Evolutionary conservation across 1,140 invertebrate species (phyloP), one percentile per base, ranked within the genome.

Genomic region (Leptinotarsa lineolata): DNA sequence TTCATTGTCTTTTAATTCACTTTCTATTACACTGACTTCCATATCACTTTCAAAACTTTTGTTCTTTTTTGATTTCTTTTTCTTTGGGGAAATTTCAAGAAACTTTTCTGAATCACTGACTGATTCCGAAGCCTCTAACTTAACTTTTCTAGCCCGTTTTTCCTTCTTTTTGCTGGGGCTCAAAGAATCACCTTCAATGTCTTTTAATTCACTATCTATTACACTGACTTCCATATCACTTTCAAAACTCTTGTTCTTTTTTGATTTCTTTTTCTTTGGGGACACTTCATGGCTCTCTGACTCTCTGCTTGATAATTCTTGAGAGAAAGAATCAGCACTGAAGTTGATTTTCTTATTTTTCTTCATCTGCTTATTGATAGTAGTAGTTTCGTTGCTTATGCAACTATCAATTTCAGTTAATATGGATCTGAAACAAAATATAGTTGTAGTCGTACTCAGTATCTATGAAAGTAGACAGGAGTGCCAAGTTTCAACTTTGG

Each of bases 391-490:
- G 24, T 11, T 16, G 24, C 18, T 65, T 39, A 39, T 65, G 20
- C 15, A n/a, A 65, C 12, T 39, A 24, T 65, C 63, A 24, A 24
- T 21, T 65, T 65, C 39, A 65, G 18, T 21, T 65, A 65, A 6
- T 16, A 65, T 65, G 18, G 63, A 65, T 65, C 63, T 65, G 39
- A 21, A 65, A 65, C 16, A 65, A 21, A 24, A 65, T 65, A 54
- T n/a, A 11, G 30, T 39, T 39, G 30, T 39, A 39, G 8, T 8
- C 3, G n/a, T n/a, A n/a, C 2, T 39, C 30, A 39, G 2, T 39
- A 39, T 11, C 30, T 39, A 6, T 8, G 30, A 39, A 39, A 11
- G 30, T 39, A 39, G 8, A 39, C 8, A 11, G 30, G 30, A 39
- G 8, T 39, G 30, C 30, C 30, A 39, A 2, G 30, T 39, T 39